These are phyloP conservation scores for Schizopygopsis malacanthus DNA, from an alignment of 2,797 vertebrate genomes.

Conservation along the genomic window DNA sequence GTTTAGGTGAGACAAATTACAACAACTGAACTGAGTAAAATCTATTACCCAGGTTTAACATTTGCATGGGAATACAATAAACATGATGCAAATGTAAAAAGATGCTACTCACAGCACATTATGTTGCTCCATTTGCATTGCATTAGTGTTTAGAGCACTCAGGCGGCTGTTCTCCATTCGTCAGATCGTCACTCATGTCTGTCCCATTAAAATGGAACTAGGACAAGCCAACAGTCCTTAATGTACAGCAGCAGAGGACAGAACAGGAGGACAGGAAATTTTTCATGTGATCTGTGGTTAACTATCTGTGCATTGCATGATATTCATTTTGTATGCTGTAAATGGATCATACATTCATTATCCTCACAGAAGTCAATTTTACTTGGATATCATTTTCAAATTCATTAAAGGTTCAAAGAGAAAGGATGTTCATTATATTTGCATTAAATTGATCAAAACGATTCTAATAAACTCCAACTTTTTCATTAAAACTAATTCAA, in stretches of 20 bases:
- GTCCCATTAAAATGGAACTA: slow-evolving; percentile 76
- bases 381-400: background rate
- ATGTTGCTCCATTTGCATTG: slow-evolving; percentile 80
- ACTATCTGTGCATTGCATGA: slow-evolving; percentile 48
- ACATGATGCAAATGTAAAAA: slow-evolving; percentile 79
- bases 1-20: slow-evolving; percentile 82
- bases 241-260: slow-evolving; percentile 57
- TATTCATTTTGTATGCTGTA: slow-evolving; percentile 2
- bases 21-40: slow-evolving; percentile 81
- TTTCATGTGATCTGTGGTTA: slow-evolving; percentile 44
- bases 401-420: background rate
- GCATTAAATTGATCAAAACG: background rate
- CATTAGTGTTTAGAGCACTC: slow-evolving; percentile 72
- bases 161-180: slow-evolving; percentile 70
- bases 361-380: background rate
- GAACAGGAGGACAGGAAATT: slow-evolving; percentile 22
- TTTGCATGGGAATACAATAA: slow-evolving; percentile 77
- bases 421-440: background rate
- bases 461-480: background rate
- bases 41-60: slow-evolving; percentile 79
- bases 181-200: slow-evolving; percentile 76
- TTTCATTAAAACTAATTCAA: background rate
- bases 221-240: slow-evolving; percentile 65
- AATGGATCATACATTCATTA: background rate
- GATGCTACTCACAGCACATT: slow-evolving; percentile 77